These are phyloP conservation scores for Bombus vancouverensis DNA, from an alignment of 1,140 invertebrate genomes.

Conservation along the genomic window DNA sequence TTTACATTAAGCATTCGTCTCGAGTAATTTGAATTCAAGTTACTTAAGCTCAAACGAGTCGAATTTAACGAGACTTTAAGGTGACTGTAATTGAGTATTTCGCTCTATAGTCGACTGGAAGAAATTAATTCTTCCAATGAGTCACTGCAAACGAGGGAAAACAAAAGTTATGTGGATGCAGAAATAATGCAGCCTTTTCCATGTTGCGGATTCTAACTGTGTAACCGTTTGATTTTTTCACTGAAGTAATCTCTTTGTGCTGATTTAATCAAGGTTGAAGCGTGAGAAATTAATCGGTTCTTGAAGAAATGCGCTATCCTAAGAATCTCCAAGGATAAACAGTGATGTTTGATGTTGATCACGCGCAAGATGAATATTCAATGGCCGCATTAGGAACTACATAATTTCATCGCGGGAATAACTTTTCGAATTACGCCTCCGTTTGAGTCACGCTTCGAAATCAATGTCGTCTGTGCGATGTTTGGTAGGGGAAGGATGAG, in stretches of 20 bases:
- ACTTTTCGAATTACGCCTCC: not conserved
- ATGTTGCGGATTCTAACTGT: not conserved
- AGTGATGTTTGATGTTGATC: not conserved
- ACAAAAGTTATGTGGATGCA: not conserved
- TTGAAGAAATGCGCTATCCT: not conserved
- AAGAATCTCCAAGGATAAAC: not conserved
- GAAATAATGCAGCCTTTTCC: not conserved
- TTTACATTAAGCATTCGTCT: not conserved
- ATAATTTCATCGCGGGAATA: not conserved
- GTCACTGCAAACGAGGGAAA: not conserved
- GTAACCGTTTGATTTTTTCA: not conserved
- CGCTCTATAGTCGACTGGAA: too few relatives aligned
- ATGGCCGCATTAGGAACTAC: not conserved
- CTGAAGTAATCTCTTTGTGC: too few relatives aligned
- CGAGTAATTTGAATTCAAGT: not conserved
- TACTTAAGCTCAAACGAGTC: not conserved
- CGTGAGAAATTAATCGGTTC: not conserved
- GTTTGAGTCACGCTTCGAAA: constrained; percentile 13
- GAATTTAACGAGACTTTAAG: not conserved
- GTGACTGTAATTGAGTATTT: too few relatives aligned
- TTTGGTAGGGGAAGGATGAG: constrained; percentile 5
- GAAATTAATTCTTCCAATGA: not conserved
- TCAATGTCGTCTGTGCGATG: not conserved
- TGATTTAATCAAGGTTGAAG: not conserved
- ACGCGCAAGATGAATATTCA: not conserved